These are phyloP conservation scores for Pimephales promelas DNA, from an alignment of 2,113 vertebrate species.

Conservation along the genomic window DNA sequence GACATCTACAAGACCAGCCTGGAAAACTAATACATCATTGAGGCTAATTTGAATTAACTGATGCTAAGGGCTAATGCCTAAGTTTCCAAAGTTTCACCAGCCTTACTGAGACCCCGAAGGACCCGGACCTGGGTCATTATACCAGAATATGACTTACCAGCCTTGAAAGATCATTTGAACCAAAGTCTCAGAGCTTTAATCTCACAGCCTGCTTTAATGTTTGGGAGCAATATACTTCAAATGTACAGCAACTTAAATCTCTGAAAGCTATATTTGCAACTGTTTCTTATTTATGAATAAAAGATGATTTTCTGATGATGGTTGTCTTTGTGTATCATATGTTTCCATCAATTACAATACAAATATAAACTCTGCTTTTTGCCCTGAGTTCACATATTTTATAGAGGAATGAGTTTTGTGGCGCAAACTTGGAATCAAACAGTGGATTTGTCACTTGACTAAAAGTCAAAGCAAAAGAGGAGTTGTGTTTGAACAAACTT, in stretches of 20 bases:
- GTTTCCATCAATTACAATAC: not conserved
- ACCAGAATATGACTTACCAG: not conserved
- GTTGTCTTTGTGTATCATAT: not conserved
- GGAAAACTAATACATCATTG: not conserved
- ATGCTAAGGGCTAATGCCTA: not conserved
- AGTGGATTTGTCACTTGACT: not conserved
- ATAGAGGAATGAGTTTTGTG: not conserved
- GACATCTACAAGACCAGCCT: not conserved
- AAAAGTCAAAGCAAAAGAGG: not conserved
- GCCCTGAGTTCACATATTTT: not conserved
- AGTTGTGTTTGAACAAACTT: not conserved
- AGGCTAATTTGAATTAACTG: not conserved
- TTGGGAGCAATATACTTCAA: not conserved
- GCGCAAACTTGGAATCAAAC: not conserved
- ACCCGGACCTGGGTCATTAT: not conserved
- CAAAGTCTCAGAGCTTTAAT: conserved; percentile 1
- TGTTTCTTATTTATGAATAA: conserved; percentile 17
- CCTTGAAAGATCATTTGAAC: not conserved
- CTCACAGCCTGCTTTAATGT: not conserved
- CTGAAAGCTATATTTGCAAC: not conserved
- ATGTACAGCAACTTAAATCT: not conserved
- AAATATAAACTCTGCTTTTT: not conserved
- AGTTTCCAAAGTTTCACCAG: not conserved
- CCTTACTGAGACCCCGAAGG: not conserved
- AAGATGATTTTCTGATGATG: not conserved